phyloP scores from a whole-genome alignment of 2,888 invertebrate species.

The Tetranychus truncatus region DNA sequence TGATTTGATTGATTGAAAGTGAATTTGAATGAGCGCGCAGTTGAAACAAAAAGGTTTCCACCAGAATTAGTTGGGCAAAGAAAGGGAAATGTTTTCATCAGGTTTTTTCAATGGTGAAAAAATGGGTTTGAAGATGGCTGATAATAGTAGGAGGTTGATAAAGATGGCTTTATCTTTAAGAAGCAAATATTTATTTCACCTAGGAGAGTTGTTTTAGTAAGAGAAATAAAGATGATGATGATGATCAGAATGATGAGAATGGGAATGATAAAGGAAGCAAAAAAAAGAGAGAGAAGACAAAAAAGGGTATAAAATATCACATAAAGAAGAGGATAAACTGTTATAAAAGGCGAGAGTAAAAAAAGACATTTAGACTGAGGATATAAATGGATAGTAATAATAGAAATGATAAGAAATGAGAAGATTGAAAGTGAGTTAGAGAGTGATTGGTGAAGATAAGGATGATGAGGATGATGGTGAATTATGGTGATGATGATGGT shows the following conservation, averaged over 20 bases:
- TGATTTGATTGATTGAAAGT: no score
- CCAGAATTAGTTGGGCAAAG: not conserved
- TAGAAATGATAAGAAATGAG: not conserved
- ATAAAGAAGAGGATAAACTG: not conserved
- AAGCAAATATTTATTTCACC: not conserved
- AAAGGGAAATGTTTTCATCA: not conserved
- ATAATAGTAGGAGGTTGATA: not conserved
- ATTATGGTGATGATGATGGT: not conserved
- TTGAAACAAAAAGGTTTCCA: not conserved
- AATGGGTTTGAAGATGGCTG: not conserved
- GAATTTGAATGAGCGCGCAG: no score
- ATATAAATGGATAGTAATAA: slow-evolving; percentile 1
- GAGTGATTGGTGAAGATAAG: not conserved
- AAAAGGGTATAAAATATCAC: not conserved
- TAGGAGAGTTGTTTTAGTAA: not conserved
- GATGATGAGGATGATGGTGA: not conserved
- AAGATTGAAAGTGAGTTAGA: not conserved
- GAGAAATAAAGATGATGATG: not conserved
- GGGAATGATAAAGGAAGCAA: no score
- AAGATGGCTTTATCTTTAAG: not conserved
- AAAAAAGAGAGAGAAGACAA: not conserved
- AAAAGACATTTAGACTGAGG: not conserved
- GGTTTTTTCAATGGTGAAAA: not conserved
- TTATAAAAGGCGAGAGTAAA: not conserved
- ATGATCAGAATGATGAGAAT: not conserved